Percentiles rank a stretch among this genome's conserved stretches.
These are phyloP conservation scores for Gila orcuttii DNA, from an alignment of 2,113 vertebrate genomes.

Conservation along the genomic window DNA sequence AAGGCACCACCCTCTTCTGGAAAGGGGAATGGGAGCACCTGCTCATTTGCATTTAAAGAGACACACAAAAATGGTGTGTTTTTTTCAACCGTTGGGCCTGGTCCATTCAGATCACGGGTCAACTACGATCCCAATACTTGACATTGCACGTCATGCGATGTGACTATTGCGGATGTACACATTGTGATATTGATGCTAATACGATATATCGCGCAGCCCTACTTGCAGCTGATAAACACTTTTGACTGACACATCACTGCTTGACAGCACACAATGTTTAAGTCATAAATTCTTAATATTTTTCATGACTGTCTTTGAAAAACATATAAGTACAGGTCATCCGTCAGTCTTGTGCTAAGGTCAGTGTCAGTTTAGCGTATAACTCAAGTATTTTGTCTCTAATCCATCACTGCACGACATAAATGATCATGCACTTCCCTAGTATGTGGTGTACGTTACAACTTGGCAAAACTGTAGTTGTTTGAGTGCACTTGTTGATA, in stretches of 20 bases:
- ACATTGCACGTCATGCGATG: no score
- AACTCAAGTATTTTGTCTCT: background rate
- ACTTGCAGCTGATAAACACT: background rate
- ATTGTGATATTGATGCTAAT: no score
- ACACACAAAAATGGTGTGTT: no score
- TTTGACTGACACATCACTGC: background rate
- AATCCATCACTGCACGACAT: background rate
- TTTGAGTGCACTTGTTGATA: constrained; percentile 14
- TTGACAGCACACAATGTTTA: background rate
- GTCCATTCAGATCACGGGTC: no score
- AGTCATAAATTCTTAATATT: background rate
- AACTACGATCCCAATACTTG: no score
- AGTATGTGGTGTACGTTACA: background rate
- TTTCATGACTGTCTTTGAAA: background rate
- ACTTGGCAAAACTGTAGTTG: background rate
- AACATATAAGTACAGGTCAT: background rate
- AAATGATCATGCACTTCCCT: background rate
- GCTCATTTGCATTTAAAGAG: no score
- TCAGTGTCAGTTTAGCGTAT: background rate
- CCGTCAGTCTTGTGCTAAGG: background rate
- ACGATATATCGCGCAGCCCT: no score
- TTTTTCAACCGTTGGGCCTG: no score
- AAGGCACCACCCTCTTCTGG: no score
- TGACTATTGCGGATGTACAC: no score
- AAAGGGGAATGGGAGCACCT: no score